Evolutionary conservation across 1,140 invertebrate genomes (phyloP).

Genomic region (Trialeurodes vaporariorum): DNA sequence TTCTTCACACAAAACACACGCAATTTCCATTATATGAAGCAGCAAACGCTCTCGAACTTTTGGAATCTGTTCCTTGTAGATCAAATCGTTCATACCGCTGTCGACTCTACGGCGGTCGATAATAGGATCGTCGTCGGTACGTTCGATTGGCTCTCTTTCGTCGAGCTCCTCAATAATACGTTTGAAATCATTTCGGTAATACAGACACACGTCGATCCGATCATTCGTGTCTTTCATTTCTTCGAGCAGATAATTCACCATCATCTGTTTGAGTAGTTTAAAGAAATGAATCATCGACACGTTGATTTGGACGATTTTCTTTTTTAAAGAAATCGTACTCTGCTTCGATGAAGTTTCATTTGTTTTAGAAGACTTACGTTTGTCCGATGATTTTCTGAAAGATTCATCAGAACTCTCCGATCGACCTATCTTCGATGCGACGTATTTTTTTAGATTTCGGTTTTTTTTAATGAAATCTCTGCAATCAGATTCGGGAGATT

Average conservation of each 20-base stretch:
- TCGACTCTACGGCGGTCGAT: not conserved
- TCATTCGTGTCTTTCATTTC: not conserved
- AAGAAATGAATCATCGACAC: not conserved
- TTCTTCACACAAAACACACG: not conserved
- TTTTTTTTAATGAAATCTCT: too few relatives aligned
- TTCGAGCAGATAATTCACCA: not conserved
- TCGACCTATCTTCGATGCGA: too few relatives aligned
- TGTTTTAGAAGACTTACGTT: too few relatives aligned
- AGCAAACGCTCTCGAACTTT: not conserved
- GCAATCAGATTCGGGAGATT: too few relatives aligned
- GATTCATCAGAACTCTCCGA: too few relatives aligned
- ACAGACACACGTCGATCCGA: not conserved
- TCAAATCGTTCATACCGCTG: not conserved
- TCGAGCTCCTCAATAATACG: not conserved
- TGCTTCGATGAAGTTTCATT: too few relatives aligned
- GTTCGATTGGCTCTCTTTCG: not conserved
- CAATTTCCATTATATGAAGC: not conserved
- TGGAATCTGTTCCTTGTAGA: not conserved
- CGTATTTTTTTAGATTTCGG: too few relatives aligned
- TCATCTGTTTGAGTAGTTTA: not conserved
- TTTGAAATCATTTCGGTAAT: not conserved
- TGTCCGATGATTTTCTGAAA: too few relatives aligned
- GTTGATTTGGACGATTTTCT: too few relatives aligned
- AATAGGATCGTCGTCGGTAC: not conserved
- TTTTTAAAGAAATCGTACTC: too few relatives aligned